phyloP scores from a whole-genome alignment of 2,797 vertebrate species.

The Anguilla anguilla region DNA sequence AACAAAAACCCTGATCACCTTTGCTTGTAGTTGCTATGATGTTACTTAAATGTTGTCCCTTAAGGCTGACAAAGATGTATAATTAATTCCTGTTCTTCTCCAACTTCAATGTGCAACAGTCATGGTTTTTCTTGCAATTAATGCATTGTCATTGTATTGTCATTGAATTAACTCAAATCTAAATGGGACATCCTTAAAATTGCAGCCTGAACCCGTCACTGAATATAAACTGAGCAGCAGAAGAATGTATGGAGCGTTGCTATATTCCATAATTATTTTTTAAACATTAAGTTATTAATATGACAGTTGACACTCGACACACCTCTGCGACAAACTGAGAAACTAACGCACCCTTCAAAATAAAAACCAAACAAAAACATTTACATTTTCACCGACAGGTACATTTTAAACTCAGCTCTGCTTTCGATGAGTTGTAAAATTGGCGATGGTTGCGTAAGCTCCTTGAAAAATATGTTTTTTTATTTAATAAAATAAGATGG shows the following conservation, averaged over 20 bases:
- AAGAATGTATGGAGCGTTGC: background rate
- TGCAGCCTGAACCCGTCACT: no score
- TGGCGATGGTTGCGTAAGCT: background rate
- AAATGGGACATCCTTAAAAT: no score
- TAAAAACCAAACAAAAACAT: background rate
- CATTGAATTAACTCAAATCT: background rate
- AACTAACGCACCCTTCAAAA: background rate
- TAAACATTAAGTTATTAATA: no score
- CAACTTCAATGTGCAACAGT: no score
- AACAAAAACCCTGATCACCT: background rate
- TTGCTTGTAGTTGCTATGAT: background rate
- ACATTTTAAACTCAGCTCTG: background rate
- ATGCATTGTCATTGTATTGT: background rate
- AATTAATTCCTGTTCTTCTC: no score
- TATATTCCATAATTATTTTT: no score
- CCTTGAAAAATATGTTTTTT: background rate
- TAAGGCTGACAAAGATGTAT: no score
- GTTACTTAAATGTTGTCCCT: background rate
- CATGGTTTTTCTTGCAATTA: background rate
- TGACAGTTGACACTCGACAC: background rate
- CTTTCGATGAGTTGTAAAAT: background rate
- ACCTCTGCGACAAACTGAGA: background rate
- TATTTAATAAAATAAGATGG: background rate
- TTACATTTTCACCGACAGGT: background rate
- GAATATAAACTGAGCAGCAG: no score